Base-by-base conservation (phyloP, 1,140 invertebrate genomes). In the Melipona quadrifasciata region DNA sequence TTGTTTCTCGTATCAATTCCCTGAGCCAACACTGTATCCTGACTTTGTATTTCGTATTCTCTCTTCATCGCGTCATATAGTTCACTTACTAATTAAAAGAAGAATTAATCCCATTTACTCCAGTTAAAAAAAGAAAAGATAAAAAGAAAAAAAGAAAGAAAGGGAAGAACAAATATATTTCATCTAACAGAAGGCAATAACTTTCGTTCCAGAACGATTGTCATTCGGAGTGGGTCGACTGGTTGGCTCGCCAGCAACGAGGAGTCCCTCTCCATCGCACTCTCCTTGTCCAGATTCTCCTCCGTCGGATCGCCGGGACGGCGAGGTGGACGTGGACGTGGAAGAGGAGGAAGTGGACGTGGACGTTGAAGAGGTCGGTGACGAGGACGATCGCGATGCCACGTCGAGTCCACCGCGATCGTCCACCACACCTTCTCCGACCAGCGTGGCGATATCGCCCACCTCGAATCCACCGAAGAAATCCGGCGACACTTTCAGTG, bases 401-500 rank as follows among this genome's bases (percentile, higher is more conserved):
- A 91, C 87, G 10, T 92, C 92, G 21, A 94, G 93, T 85, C 93
- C 94, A 4, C 91, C 92, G 14, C 90, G 93, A 75, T 94, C 94
- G 0, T 91, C 92, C 11, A 92, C 93, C 19, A 93, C 94, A 6
- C 92, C 94, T 0, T 91, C 94, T 68, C 92, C 93, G 11, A 90
- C 86, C 61, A 90, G 89, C 58, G 76, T 92, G 83, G 89, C 94
- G 57, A 84, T 71, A 34, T 90, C 89, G 16, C 88, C 89, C 0
- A 61, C 64, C 1, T 90, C 70, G 39, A 84, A 86, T 53, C 86
- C 88, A 21, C 83, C 85, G 47, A 90, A 90, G 76, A 94, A 96
- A 94, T 97, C 97, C 12, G 96, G 92, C 21, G 94, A 97, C 93
- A 96, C 96, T 11, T 98, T 98, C 92, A 97, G 97, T 80, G 97